A percentile compares a stretch with the other conserved stretches of the same genome.
Evolutionary conservation across 2,113 vertebrate genomes (phyloP).

Genomic region (Oenanthe oenanthe): DNA sequence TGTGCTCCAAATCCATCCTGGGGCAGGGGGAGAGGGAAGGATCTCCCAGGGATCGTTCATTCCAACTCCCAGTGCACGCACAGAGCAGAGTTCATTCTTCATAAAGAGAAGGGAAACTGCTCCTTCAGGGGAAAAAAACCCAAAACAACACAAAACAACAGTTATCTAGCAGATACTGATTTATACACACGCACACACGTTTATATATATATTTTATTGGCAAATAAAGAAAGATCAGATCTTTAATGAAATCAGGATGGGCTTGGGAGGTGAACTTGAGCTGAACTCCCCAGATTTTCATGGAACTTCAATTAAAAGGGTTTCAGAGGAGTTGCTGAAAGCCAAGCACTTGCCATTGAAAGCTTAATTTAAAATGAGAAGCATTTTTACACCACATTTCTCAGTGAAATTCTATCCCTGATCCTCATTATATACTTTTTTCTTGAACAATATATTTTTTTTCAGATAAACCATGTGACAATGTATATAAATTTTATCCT

Average conservation of each 20-base stretch:
- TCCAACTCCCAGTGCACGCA: neutral
- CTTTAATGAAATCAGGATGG: slow-evolving; percentile 81
- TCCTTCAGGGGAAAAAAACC: neutral
- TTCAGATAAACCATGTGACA: neutral
- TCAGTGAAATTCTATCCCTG: slow-evolving; percentile 19
- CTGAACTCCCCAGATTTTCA: slow-evolving; percentile 78
- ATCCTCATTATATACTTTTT: slow-evolving; percentile 25
- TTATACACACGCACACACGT: neutral
- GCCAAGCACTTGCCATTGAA: slow-evolving; percentile 63
- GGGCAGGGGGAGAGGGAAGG: accelerated
- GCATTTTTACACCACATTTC: slow-evolving; percentile 64
- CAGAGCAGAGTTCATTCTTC: neutral
- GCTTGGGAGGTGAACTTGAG: slow-evolving; percentile 75
- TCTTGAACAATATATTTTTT: neutral
- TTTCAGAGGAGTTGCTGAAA: slow-evolving; percentile 75
- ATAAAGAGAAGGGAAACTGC: neutral
- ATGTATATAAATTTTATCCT: neutral
- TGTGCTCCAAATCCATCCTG: neutral
- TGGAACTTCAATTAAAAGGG: slow-evolving; percentile 81
- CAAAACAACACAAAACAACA: neutral
- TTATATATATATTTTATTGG: slow-evolving; percentile 73
- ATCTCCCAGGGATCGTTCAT: neutral
- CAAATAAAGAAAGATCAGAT: slow-evolving; percentile 78
- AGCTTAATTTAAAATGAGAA: slow-evolving; percentile 77
- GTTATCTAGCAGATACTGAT: slow-evolving; percentile 70